Percentiles rank a stretch among this genome's conserved stretches.
These are phyloP conservation scores for Centropristis striata DNA, from an alignment of 2,113 vertebrate species.

Conservation along the genomic window DNA sequence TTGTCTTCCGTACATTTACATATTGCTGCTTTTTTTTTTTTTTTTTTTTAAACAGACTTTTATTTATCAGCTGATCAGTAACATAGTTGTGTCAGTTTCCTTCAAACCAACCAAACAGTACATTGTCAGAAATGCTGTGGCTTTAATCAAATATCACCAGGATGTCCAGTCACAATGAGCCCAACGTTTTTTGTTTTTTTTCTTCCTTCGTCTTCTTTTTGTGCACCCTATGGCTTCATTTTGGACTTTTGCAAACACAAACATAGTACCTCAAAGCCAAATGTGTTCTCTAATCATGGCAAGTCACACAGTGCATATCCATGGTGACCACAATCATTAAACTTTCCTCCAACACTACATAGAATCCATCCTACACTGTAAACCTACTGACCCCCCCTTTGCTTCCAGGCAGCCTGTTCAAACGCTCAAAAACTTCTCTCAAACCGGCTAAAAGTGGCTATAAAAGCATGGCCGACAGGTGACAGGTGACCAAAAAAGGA, in stretches of 20 bases:
- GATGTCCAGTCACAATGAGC: conserved; percentile 2
- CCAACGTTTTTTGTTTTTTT: not conserved
- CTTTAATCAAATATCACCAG: conserved; percentile 10
- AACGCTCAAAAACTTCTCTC: not conserved
- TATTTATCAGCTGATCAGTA: conserved; percentile 19
- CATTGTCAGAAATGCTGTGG: conserved; percentile 22
- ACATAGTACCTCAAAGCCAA: conserved; percentile 46
- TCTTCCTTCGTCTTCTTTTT: not conserved
- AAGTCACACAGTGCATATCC: conserved; percentile 38
- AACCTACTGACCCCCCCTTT: conserved; percentile 3
- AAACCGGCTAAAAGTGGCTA: not conserved
- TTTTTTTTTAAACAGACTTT: conserved; percentile 20
- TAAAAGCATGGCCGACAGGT: not conserved
- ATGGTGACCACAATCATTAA: conserved; percentile 18
- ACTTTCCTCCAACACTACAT: conserved; percentile 20
- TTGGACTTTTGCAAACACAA: conserved; percentile 18
- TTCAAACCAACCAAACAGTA: conserved; percentile 42
- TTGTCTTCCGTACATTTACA: conserved; percentile 32
- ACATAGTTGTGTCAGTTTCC: conserved; percentile 22
- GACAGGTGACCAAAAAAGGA: not conserved
- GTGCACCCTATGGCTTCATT: conserved; percentile 54
- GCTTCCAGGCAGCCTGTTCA: not conserved
- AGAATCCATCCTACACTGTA: conserved; percentile 12
- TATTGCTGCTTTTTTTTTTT: conserved; percentile 44
- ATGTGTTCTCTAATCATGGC: conserved; percentile 25